Base-by-base conservation (phyloP, 2,797 vertebrate genomes). In the Ceyx erithaca region DNA sequence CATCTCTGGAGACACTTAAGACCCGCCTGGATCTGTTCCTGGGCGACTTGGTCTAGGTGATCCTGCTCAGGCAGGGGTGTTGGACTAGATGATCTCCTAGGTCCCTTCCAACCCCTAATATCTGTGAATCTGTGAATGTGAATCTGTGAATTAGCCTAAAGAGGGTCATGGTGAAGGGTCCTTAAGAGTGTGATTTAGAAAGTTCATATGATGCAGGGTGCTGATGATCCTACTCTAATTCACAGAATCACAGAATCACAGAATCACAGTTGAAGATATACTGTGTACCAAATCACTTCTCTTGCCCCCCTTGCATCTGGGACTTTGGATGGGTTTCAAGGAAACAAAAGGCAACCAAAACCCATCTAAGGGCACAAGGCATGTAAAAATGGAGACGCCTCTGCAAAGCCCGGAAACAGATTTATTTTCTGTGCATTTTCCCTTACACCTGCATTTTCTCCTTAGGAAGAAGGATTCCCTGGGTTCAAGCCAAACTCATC, bases 161-260 rank as follows among this genome's bases (percentile, higher is more conserved):
- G 72, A 92, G 67, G 81, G 92, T 82, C 45, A 55, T 0, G 17
- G 51, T 31, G 77, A 62, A 51, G 76, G 66, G 72, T 79, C 77
- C 54, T 66, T 84, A 90, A 73, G 79, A 67, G 48, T 25, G 48
- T 71, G 78, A 73, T 77, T 80, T 51, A 75, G 78, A 88, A 94
- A 79, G 82, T 85, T 79, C 61, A 61, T 70, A 76, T 93, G 71
- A 85, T 43, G 67, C 23, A 40, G 30, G 41, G 62, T 57, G 71
- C 7, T 48, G 62, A 64, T 79, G 92, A 70, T 82, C 37, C 26
- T 55, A 15, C 21, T 71, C 61, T 30, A 25, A 25, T 40, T 40
- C 37, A 40, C 37, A 40, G 37, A 40, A 40, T 40, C 37, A 40
- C 35, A 37, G 35, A 37, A 37, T 37, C 35, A 37, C 37, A 40